These are phyloP conservation scores for Haliclona indistincta DNA, from an alignment of 37 sponge, comb jelly and placozoan genomes.

Conservation along the genomic window DNA sequence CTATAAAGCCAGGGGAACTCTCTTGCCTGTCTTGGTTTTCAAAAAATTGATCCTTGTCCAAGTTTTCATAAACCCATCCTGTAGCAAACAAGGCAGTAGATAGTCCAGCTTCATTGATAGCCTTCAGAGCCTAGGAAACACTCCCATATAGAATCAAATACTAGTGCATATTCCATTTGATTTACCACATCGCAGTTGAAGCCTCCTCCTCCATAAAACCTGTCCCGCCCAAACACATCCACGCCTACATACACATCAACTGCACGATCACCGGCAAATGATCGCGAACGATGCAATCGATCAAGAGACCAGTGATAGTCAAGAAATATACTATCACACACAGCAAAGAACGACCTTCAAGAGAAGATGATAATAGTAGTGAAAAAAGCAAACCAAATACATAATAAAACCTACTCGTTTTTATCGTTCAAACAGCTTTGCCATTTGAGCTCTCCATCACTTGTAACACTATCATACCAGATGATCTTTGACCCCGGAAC, in stretches of 20 bases:
- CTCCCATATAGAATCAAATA: constrained; percentile 15
- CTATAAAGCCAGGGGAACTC: not conserved
- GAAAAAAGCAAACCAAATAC: not conserved
- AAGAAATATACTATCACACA: constrained; percentile 98
- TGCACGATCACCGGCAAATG: constrained; percentile 48
- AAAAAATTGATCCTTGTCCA: constrained; percentile 69
- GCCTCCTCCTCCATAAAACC: constrained; percentile 86
- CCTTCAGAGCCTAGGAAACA: constrained; percentile 72
- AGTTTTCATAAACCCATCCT: constrained; percentile 97
- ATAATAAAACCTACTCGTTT: constrained; percentile 47
- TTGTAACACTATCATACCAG: constrained; percentile 97
- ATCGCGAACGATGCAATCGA: constrained; percentile 28
- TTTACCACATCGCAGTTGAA: constrained; percentile 71
- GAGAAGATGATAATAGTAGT: not conserved
- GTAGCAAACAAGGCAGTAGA: constrained; percentile 98
- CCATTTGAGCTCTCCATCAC: constrained; percentile 90
- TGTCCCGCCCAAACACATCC: constrained; percentile 96
- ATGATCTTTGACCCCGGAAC: constrained; percentile 82
- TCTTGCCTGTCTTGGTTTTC: constrained; percentile 79
- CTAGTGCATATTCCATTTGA: not conserved
- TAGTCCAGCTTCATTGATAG: constrained; percentile 53
- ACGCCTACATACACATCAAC: constrained; percentile 92
- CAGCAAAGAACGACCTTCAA: constrained; percentile 78
- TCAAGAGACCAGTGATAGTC: constrained; percentile 92
- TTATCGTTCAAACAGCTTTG: constrained; percentile 86